These are phyloP conservation scores for Clarias gariepinus DNA, from an alignment of 2,113 vertebrate genomes.

Conservation along the genomic window DNA sequence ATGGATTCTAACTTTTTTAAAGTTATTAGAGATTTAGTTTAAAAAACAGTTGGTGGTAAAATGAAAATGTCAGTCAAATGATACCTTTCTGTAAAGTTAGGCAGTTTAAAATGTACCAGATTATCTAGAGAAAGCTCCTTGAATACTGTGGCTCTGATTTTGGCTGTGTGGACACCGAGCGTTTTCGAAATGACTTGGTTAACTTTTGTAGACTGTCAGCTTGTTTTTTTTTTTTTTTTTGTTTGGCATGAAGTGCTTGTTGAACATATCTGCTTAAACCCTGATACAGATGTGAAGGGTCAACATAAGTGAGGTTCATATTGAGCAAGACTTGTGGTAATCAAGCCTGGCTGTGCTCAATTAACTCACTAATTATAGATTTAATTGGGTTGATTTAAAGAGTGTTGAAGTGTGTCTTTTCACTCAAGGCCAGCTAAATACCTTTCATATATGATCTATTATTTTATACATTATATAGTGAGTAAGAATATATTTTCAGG, in stretches of 20 bases:
- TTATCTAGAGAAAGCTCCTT: background rate
- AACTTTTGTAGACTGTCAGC: background rate
- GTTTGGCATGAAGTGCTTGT: background rate
- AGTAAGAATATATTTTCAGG: background rate
- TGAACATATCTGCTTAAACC: background rate
- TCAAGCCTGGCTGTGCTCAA: slow-evolving; percentile 9
- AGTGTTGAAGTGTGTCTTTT: background rate
- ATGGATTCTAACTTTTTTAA: background rate
- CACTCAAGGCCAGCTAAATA: background rate
- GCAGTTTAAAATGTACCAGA: background rate
- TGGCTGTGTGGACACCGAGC: background rate
- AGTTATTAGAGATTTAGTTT: background rate
- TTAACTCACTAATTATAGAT: slow-evolving; percentile 5
- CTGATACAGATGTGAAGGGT: slow-evolving; percentile 3
- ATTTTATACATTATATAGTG: background rate
- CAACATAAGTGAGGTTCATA: slow-evolving; percentile 20
- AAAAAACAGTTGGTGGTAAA: background rate
- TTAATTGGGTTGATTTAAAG: slow-evolving; percentile 2
- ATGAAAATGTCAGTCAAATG: background rate
- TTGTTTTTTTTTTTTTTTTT: background rate
- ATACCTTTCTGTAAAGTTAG: background rate
- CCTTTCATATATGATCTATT: background rate
- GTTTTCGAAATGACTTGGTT: background rate
- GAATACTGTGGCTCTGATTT: background rate
- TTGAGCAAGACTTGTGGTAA: background rate